Conservation (phyloP, 2,888 invertebrate genomes). For the Papilio gigon region DNA sequence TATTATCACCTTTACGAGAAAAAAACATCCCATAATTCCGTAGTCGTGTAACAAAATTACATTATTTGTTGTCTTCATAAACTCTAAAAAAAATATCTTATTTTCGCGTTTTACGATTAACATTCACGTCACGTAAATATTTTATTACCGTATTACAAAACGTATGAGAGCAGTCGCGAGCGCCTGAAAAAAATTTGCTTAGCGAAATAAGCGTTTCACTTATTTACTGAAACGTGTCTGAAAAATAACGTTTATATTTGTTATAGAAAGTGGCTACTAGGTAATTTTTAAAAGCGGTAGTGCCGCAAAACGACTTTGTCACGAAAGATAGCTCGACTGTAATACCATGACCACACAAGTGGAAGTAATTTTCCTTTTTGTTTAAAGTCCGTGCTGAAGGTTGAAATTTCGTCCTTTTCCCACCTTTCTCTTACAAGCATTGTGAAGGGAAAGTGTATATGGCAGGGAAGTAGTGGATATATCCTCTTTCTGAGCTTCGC, state of each 20-base stretch:
- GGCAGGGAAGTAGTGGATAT: too few species aligned
- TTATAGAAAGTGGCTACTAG: too few species aligned
- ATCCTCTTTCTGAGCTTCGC: too few species aligned
- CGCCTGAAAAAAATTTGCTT: constrained; percentile 22
- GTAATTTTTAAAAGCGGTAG: too few species aligned
- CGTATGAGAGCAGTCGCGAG: constrained; percentile 24
- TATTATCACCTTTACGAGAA: neutral
- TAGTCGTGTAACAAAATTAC: constrained; percentile 14
- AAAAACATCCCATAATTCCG: neutral
- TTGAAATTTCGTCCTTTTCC: too few species aligned
- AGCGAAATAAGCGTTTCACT: constrained; percentile 16
- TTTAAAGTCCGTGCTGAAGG: too few species aligned
- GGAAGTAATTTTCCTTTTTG: too few species aligned
- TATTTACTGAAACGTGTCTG: constrained; percentile 15
- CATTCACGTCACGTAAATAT: constrained; percentile 40
- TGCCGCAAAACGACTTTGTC: too few species aligned
- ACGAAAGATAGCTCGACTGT: too few species aligned
- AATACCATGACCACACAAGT: too few species aligned
- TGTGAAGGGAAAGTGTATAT: too few species aligned
- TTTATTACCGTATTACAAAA: constrained; percentile 38
- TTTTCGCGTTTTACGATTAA: constrained; percentile 29
- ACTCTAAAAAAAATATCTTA: constrained; percentile 21
- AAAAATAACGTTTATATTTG: neutral
- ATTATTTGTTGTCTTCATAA: constrained; percentile 12
- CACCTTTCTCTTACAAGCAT: too few species aligned